Evolutionary conservation across 2,888 invertebrate species (phyloP).

Genomic region (Pelosia muscerda): DNA sequence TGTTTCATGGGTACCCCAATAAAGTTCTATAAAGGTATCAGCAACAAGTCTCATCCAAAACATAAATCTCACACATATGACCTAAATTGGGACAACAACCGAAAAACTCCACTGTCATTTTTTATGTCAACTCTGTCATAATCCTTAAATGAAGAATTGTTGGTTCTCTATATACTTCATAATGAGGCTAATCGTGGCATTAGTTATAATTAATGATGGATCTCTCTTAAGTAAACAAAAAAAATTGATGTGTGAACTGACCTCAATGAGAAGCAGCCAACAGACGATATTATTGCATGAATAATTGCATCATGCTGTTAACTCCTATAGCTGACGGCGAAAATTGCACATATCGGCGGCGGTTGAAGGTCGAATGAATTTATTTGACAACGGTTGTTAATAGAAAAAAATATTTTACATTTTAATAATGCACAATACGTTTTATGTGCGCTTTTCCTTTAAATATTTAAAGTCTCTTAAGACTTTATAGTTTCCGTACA

Average conservation of each 20-base stretch:
- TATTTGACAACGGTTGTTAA: neutral
- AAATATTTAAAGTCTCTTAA: neutral
- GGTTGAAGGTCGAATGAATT: neutral
- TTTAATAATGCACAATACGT: neutral
- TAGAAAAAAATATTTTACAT: neutral
- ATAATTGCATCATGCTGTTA: neutral
- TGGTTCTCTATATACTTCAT: neutral
- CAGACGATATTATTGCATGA: neutral
- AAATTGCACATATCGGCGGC: neutral
- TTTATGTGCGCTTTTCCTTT: neutral
- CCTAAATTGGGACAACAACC: neutral
- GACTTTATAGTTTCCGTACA: too few species aligned
- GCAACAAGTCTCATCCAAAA: neutral
- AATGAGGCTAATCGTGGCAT: constrained; percentile 5
- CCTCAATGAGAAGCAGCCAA: neutral
- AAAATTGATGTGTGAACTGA: constrained; percentile 9
- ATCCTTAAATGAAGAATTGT: neutral
- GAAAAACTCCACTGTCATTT: neutral
- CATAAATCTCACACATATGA: neutral
- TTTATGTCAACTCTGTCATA: neutral
- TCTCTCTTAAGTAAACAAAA: neutral
- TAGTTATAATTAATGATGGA: constrained; percentile 1
- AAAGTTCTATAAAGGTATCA: neutral
- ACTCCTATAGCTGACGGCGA: neutral
- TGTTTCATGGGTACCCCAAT: neutral